Evolutionary conservation across 2,797 vertebrate genomes (phyloP), one percentile per base, ranked within the genome.

Genomic region (Enteromius treurensis): DNA sequence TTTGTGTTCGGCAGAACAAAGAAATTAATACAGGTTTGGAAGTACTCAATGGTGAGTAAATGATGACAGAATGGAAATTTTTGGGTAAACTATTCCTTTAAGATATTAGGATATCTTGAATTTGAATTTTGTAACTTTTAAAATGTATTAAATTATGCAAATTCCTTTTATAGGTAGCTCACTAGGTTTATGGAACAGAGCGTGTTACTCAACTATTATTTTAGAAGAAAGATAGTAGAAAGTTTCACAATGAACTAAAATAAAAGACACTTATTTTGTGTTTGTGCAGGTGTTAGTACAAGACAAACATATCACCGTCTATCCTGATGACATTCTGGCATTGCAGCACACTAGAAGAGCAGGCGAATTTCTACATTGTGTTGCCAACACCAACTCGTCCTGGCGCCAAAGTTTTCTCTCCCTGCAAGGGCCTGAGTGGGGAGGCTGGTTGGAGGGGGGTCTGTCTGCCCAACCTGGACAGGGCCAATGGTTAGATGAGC

Each of bases 371-470:
- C 87, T 96, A 0, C 92, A 89, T 10, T 96, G 95, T 81, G 76
- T 83, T 15, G 84, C 74, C 14, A 45, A 69, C 49, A 45, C 15
- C 1, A 83, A 88, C 26, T 95, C 94, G 2, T 84, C 90, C 0
- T 96, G 95, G 95, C 91, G 91, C 6, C 95, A 96, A 89, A 95
- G 93, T 85, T 96, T 95, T 78, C 60, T 95, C 82, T 93, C 93
- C 21, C 80, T 95, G 0, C 74, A 70, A 42, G 90, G 92, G 37
- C 51, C 85, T 0, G 91, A 91, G 69, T 92, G 93, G 93, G 92
- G 92, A 0, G 92, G 93, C 79, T 96, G 95, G 95, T 86, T 91
- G 73, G 93, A 94, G 68, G 92, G 92, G 37, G 90, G 92, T 13
- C 68, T 92, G 21, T 86, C 90, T 21, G 88, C 78, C 0, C 55